Conservation (phyloP, 2,113 vertebrate genomes). For the Urocolius indicus region DNA sequence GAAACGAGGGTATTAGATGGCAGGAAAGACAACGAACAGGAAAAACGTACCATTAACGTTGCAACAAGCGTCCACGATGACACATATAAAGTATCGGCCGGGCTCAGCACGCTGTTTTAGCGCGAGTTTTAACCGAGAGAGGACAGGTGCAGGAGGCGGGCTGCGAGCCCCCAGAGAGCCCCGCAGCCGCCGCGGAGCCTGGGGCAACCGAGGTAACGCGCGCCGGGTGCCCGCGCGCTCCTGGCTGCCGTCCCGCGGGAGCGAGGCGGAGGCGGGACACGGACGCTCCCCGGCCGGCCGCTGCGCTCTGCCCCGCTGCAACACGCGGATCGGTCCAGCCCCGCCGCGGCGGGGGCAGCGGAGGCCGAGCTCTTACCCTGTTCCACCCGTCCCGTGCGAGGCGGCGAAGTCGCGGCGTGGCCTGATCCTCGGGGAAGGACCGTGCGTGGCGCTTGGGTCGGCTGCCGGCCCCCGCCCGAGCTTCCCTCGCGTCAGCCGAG, state of each 20-base stretch:
- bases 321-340: not conserved
- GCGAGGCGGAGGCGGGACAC: no score
- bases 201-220: not conserved
- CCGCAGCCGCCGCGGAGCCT: not conserved
- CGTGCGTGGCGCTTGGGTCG: fast-evolving
- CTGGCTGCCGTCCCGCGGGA: not conserved
- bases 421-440: not conserved
- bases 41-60: not conserved
- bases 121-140: not conserved
- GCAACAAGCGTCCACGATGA: not conserved
- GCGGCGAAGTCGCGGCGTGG: no score
- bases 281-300: no score
- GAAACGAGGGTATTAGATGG: not conserved
- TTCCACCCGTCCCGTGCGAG: not conserved
- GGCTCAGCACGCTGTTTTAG: not conserved
- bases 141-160: not conserved
- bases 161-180: not conserved
- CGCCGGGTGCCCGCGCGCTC: not conserved
- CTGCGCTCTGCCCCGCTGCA: no score
- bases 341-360: not conserved
- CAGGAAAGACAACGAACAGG: not conserved
- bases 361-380: not conserved
- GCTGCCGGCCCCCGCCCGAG: not conserved
- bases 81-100: not conserved
- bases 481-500: not conserved